Evolutionary conservation across 2,797 vertebrate species (phyloP), one percentile per base, ranked within the genome.

Genomic region (Halcyon leucocephala): DNA sequence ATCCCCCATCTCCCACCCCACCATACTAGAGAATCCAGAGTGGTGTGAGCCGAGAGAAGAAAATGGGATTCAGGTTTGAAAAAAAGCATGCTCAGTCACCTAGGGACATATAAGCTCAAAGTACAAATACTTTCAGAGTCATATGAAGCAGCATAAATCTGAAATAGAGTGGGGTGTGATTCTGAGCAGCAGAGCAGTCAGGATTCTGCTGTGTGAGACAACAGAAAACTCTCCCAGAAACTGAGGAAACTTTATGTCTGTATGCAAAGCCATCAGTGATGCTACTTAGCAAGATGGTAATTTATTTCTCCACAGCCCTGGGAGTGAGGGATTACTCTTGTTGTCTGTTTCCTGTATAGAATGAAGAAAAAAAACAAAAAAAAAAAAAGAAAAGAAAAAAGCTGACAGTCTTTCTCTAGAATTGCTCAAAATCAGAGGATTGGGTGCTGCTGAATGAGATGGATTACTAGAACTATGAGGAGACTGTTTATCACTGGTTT

Each of bases 61-160:
- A 95, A 95, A 92, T 85, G 49, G 89, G 57, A 78, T 80, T 93
- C 65, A 64, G 44, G 60, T 94, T 44, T 90, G 67, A 81, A 85
- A 95, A 95, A 85, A 74, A 83, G 65, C 88, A 94, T 60, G 41
- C 54, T 92, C 81, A 62, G 88, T 93, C 81, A 94, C 85, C 88
- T 87, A 74, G 71, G 83, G 94, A 94, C 76, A 57, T 54, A 57
- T 26, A 80, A 94, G n/a, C 65, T 92, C 83, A 90, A 95, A 92
- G 82, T 42, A 87, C 81, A 83, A 95, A 92, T 80, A 78, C 44
- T 74, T 55, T 85, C n/a, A 46, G 55, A 70, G 83, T 42, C 16
- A 11, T 82, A 58, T 44, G 71, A 92, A 85, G 74, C 67, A 91
- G 83, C 35, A 42, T 79, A 95, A 77, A 84, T 76, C 62, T 95